These are phyloP conservation scores for Laticauda colubrina DNA, from an alignment of 2,113 vertebrate genomes.

Conservation along the genomic window DNA sequence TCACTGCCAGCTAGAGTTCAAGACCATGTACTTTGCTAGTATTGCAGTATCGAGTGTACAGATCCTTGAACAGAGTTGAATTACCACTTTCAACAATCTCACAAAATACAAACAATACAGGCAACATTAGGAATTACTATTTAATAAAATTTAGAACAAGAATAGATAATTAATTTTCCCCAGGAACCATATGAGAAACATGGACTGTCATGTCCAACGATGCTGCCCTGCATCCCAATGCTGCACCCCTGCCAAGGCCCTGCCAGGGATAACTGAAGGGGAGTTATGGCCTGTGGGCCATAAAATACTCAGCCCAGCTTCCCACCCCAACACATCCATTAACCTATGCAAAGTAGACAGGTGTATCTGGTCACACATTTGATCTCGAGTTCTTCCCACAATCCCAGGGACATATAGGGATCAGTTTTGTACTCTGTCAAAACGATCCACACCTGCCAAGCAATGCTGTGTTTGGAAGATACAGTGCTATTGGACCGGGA, in stretches of 20 bases:
- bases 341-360: not conserved
- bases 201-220: not conserved
- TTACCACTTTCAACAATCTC: not conserved
- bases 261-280: not conserved
- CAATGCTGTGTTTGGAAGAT: slow-evolving; percentile 74
- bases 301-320: not conserved
- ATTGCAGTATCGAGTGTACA: not conserved
- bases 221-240: not conserved
- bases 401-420: not conserved
- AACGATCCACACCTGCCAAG: slow-evolving; percentile 69
- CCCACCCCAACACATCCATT: not conserved
- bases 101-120: not conserved
- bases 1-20: not conserved
- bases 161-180: not conserved
- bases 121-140: not conserved
- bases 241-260: not conserved
- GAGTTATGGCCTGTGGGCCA: no score
- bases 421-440: not conserved
- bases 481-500: slow-evolving; percentile 79
- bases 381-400: no score
- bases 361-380: not conserved
- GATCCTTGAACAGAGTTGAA: not conserved
- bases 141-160: not conserved
- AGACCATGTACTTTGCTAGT: not conserved
- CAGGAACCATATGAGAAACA: not conserved